These are phyloP conservation scores for Pionites leucogaster DNA, from an alignment of 2,113 vertebrate species.

Conservation along the genomic window DNA sequence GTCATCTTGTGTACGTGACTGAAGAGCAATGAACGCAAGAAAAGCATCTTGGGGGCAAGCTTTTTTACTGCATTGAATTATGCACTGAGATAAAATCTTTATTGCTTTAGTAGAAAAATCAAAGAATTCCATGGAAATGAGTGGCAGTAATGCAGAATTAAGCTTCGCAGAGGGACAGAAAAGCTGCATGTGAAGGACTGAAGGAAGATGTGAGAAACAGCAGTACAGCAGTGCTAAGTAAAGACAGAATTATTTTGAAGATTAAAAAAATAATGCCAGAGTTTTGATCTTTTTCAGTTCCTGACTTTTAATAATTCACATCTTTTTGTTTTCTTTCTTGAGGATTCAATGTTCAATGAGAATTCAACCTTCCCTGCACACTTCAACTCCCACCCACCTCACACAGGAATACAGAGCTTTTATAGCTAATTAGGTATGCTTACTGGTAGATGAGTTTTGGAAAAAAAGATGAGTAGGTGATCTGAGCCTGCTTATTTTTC, in stretches of 20 bases:
- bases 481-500: not conserved
- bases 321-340: not conserved
- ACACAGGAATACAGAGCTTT: not conserved
- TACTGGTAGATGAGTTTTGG: not conserved
- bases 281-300: not conserved
- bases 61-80: not conserved
- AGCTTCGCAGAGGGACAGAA: not conserved
- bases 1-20: not conserved
- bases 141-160: not conserved
- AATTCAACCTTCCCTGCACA: rapidly evolving
- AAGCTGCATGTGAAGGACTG: not conserved
- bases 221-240: not conserved
- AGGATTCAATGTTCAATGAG: not conserved
- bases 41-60: not conserved
- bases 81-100: not conserved
- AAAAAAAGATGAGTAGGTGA: not conserved
- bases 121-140: not conserved
- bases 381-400: not conserved
- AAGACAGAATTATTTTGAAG: not conserved
- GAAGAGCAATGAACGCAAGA: not conserved
- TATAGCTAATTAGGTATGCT: not conserved
- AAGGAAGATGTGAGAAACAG: not conserved
- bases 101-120: not conserved
- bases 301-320: not conserved
- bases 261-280: not conserved